A percentile compares a stretch with the other conserved stretches of the same genome.
These are phyloP conservation scores for Goniozus legneri DNA, from an alignment of 1,140 invertebrate genomes.

Conservation along the genomic window DNA sequence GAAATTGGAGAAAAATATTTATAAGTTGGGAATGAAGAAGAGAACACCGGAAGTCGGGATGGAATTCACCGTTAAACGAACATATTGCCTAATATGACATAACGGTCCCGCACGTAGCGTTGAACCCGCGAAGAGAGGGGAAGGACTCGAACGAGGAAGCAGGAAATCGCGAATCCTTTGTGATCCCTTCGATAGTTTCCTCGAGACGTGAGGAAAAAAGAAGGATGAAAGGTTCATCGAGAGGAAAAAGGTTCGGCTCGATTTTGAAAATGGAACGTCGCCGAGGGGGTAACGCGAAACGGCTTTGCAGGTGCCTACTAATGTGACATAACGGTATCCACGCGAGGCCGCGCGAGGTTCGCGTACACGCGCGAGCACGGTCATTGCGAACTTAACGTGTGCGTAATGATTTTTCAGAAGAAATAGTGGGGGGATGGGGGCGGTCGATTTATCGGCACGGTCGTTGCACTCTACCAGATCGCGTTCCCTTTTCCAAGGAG, in stretches of 20 bases:
- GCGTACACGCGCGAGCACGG: conserved; percentile 35
- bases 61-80: conserved; percentile 50
- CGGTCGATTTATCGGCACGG: conserved; percentile 51
- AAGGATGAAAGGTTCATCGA: background rate
- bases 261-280: conserved; percentile 26
- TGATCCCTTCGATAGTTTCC: background rate
- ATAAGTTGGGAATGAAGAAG: no score
- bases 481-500: no score
- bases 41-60: no score
- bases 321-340: conserved; percentile 55
- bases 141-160: conserved; percentile 10
- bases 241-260: conserved; percentile 8
- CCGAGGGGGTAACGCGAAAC: conserved; percentile 31
- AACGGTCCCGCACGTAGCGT: conserved; percentile 39
- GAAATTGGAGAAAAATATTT: no score
- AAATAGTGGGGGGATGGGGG: conserved; percentile 26
- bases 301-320: conserved; percentile 49
- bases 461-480: conserved; percentile 48
- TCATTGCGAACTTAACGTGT: conserved; percentile 38
- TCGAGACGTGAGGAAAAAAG: background rate
- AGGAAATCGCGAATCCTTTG: conserved; percentile 11
- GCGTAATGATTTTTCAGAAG: conserved; percentile 39
- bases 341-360: conserved; percentile 39
- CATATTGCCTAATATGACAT: conserved; percentile 52
- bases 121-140: no score